Conservation (phyloP, 2,888 invertebrate species). For the Orchestes rusci region DNA sequence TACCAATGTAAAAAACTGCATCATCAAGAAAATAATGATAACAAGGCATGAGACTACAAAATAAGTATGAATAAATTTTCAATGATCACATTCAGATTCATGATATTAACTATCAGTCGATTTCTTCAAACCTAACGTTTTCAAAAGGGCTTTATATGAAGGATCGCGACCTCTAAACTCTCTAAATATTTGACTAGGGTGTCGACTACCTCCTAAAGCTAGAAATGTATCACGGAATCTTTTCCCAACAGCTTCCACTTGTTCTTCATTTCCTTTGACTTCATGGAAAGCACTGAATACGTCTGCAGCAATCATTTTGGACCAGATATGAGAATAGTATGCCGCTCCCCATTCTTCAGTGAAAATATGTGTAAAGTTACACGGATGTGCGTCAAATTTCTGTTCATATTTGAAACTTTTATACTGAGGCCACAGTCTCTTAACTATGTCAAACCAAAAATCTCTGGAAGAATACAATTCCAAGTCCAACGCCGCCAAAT, state of each 20-base stretch:
- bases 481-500: constrained; percentile 74
- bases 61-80: no score
- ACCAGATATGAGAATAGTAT: constrained; percentile 81
- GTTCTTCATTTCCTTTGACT: constrained; percentile 48
- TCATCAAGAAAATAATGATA: no score
- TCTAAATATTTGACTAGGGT: constrained; percentile 80
- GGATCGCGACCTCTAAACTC: constrained; percentile 90
- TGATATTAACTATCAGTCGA: constrained; percentile 12
- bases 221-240: constrained; percentile 79
- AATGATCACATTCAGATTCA: no score
- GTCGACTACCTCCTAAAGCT: constrained; percentile 71
- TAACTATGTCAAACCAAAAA: constrained; percentile 78
- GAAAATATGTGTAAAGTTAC: constrained; percentile 78
- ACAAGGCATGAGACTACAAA: no score
- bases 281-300: constrained; percentile 80
- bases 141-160: constrained; percentile 71
- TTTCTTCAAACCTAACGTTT: constrained; percentile 44
- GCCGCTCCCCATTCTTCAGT: constrained; percentile 79
- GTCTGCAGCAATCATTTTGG: constrained; percentile 85
- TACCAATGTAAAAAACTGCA: no score
- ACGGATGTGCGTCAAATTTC: constrained; percentile 75
- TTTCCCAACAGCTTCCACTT: constrained; percentile 54
- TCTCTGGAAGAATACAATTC: constrained; percentile 68
- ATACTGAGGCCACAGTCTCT: constrained; percentile 73
- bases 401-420: constrained; percentile 66